phyloP scores from a whole-genome alignment of 2,888 invertebrate genomes.

The Pterobdella sp. region DNA sequence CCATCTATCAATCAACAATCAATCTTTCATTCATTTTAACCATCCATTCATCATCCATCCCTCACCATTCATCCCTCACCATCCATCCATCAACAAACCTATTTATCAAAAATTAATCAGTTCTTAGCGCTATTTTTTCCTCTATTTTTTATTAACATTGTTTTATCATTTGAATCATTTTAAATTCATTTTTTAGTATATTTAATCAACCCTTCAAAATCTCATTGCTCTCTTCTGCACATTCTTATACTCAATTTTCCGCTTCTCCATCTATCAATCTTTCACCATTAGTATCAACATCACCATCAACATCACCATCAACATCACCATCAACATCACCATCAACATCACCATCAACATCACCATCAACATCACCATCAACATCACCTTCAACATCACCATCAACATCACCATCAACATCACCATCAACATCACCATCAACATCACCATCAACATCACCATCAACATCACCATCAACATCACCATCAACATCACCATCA shows the following conservation, averaged over 20 bases:
- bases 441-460: slow-evolving; percentile 12
- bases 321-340: slow-evolving; percentile 13
- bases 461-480: neutral
- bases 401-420: slow-evolving; percentile 21
- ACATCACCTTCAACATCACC: slow-evolving; percentile 19
- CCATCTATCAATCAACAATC: no score
- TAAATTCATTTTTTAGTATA: no score
- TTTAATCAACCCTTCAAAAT: slow-evolving; percentile 1
- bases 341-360: slow-evolving; percentile 19
- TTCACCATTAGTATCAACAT: neutral
- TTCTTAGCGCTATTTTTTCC: no score
- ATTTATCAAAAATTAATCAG: no score
- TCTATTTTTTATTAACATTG: no score
- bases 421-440: neutral
- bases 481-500: neutral
- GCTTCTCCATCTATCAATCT: no score
- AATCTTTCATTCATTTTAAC: no score
- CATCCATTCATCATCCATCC: no score
- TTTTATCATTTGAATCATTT: no score
- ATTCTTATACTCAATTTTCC: neutral
- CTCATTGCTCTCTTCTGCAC: no score
- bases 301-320: slow-evolving; percentile 13
- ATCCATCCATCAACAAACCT: no score
- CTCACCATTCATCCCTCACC: no score
- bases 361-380: slow-evolving; percentile 21